Base-by-base conservation (phyloP, 2,113 vertebrate genomes). In the Tamias sibiricus region DNA sequence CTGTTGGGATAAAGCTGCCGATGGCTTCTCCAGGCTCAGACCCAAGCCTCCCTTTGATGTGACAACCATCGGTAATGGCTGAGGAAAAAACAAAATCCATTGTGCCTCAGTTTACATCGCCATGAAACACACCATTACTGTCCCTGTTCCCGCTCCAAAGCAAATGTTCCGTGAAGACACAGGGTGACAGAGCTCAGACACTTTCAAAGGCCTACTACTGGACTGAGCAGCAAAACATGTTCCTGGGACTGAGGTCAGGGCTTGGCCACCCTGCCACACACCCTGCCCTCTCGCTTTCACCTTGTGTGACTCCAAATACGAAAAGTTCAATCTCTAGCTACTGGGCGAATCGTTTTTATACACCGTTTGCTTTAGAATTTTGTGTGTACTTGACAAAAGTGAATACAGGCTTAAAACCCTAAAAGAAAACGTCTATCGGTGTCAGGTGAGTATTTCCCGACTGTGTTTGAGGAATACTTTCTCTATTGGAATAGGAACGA, bases 401-500 rank as follows among this genome's bases (percentile, higher is more conserved):
- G 49, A 68, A 14, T 6, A 26, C 1, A 68, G 30, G 44, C 4
- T 76, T 37, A 54, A 28, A 71, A 30, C 30, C 66, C 35, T 52
- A 74, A 75, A 75, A 80, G 19, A 42, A 71, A 74, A 69, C 4
- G 28, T 42, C 81, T 69, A 8, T 14, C 37, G 4, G 72, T 35
- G 97, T 85, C 93, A 95, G 92, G 77, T 91, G 62, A 96, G 52
- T 96, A 59, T 40, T 77, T 95, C 57, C 72, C 32, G 64, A 57
- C 37, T 47, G 57, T 66, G 52, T 62, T 68, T 68, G 62, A 17
- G 62, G 85, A 95, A 92, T 96, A 32, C 44, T 74, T 96, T 90
- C 94, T 91, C 82, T 57, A 7, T 93, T 92, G 80, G 76, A 62
- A 68, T 1, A 74, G 47, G 89, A 83, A 98, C 95, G 93, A 97